These are phyloP conservation scores for Gymnopithys bicolor DNA, from an alignment of 2,797 vertebrate species.

Conservation along the genomic window DNA sequence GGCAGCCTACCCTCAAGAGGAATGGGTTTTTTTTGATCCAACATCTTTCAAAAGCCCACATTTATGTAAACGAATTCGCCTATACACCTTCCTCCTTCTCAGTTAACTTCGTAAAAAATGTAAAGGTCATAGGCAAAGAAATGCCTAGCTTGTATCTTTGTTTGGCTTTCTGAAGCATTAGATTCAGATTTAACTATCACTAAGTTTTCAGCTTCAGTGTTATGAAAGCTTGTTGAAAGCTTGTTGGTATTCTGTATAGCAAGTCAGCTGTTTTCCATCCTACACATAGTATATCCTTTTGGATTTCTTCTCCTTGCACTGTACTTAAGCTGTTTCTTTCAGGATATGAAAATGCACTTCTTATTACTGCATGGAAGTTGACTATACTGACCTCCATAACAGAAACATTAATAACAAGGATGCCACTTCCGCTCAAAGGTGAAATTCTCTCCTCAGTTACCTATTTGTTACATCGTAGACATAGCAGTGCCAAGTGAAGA, in stretches of 20 bases:
- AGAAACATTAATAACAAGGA: background rate
- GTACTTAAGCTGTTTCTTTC: constrained; percentile 21
- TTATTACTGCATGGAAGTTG: background rate
- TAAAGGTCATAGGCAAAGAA: constrained; percentile 27
- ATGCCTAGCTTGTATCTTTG: constrained; percentile 30
- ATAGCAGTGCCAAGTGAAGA: background rate
- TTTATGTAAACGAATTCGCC: constrained; percentile 5
- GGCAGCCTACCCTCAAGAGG: background rate
- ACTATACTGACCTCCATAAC: background rate
- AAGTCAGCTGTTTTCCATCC: constrained; percentile 52
- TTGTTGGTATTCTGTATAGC: constrained; percentile 54
- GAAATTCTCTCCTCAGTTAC: background rate
- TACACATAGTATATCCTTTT: constrained; percentile 41
- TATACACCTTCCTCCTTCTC: constrained; percentile 11
- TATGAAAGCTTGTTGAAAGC: constrained; percentile 61
- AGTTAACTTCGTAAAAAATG: constrained; percentile 19
- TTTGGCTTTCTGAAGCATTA: constrained; percentile 23
- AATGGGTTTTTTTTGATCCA: background rate
- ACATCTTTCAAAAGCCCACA: constrained; percentile 15
- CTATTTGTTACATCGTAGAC: background rate
- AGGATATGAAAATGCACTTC: background rate
- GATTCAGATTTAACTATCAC: constrained; percentile 36
- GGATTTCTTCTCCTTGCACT: background rate
- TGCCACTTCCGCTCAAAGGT: background rate
- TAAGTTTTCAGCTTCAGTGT: background rate